A percentile compares a stretch with the other conserved stretches of the same genome.
phyloP scores from a whole-genome alignment of 2,888 invertebrate species.

The Nemotelus pantherinus region DNA sequence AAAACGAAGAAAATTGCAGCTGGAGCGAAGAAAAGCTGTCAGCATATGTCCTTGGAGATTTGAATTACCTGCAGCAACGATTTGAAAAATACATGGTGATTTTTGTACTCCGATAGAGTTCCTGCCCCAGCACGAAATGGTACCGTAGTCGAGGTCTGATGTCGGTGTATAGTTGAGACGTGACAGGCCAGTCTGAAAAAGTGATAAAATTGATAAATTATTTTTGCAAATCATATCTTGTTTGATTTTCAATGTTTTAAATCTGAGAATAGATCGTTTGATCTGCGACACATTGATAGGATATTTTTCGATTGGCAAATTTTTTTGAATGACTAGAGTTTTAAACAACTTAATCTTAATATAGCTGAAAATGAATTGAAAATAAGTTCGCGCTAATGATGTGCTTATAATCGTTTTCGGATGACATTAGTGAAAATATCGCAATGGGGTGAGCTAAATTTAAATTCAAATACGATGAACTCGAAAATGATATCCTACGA shows the following conservation, averaged over 20 bases:
- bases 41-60: conserved; percentile 40
- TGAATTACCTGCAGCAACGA: conserved; percentile 80
- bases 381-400: too few relatives aligned
- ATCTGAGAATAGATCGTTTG: not conserved
- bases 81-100: conserved; percentile 86
- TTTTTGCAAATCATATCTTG: conserved; percentile 19
- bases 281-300: too few relatives aligned
- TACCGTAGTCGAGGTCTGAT: conserved; percentile 89
- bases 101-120: conserved; percentile 86
- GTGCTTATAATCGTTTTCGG: too few relatives aligned
- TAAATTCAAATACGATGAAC: too few relatives aligned
- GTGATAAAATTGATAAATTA: conserved; percentile 45
- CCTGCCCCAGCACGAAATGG: conserved; percentile 85
- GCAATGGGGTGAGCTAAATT: too few relatives aligned
- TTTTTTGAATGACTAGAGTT: too few relatives aligned
- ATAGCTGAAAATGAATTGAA: too few relatives aligned
- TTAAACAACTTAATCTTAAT: too few relatives aligned
- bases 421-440: too few relatives aligned
- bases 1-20: conserved; percentile 24
- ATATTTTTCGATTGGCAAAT: too few relatives aligned
- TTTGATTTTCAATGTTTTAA: conserved; percentile 2
- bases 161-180: conserved; percentile 86
- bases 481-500: too few relatives aligned
- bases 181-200: conserved; percentile 62
- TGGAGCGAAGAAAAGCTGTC: conserved; percentile 34